Percentiles rank a stretch among this genome's conserved stretches.
phyloP scores from a whole-genome alignment of 2,888 invertebrate genomes.

The Balanococcus diminutus region DNA sequence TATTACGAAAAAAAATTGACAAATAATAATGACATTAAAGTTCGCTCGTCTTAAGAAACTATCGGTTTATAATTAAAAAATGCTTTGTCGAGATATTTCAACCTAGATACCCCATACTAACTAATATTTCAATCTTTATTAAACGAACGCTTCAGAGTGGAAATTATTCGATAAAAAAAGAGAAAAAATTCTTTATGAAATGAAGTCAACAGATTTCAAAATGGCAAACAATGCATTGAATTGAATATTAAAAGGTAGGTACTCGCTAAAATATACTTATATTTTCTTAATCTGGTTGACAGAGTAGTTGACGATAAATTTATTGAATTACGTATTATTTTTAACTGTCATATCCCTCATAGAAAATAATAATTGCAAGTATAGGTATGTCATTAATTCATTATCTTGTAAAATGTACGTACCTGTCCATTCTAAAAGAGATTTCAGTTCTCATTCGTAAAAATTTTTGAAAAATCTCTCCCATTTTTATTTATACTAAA shows the following conservation, averaged over 20 bases:
- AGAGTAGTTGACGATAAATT: not conserved
- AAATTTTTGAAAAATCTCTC: not conserved
- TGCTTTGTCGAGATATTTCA: not conserved
- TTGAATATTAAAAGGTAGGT: not conserved
- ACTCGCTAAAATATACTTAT: not conserved
- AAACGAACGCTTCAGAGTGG: not conserved
- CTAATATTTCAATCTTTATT: not conserved
- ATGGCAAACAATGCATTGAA: not conserved
- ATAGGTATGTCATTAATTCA: no score
- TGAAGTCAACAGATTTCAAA: not conserved
- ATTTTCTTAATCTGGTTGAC: not conserved
- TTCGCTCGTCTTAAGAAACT: not conserved
- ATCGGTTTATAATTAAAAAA: not conserved
- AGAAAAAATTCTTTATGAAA: not conserved
- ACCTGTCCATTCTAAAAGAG: not conserved
- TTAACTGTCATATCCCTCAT: no score
- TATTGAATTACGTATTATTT: not conserved
- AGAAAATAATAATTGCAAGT: no score
- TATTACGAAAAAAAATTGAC: not conserved
- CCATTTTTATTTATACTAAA: not conserved
- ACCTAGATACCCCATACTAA: not conserved
- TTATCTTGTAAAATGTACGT: no score
- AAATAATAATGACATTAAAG: not conserved
- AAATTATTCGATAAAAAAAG: not conserved
- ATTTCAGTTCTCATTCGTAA: not conserved